Evolutionary conservation across 2,113 vertebrate genomes (phyloP), one percentile per base, ranked within the genome.

Genomic region (Clarias macrocephalus): DNA sequence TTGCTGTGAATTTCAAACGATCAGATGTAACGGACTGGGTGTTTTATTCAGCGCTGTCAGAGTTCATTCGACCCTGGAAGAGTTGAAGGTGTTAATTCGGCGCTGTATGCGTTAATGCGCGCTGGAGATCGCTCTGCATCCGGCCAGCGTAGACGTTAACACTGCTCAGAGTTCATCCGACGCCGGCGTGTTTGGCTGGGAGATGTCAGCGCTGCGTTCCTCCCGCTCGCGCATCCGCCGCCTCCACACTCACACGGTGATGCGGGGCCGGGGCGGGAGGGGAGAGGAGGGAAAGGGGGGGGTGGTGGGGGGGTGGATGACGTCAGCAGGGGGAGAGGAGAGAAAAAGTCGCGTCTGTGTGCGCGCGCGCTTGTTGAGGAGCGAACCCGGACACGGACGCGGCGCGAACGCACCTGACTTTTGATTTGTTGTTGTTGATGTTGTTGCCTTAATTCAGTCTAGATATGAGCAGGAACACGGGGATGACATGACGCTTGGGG

Each of bases 311-410:
- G 68, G 28, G 1, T 28, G 73, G 79, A 86, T 94, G 94, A 93
- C 91, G 91, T 91, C 91, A 93, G 73, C 66, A 82, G 88, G 85
- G 85, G 90, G 88, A 56, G 88, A 52, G 62, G 68, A 85, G 85
- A 76, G 62, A 73, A 54, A 75, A 75, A 80, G 68, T 83, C 85
- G 84, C 83, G 48, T 85, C 21, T 84, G 86, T 68, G 86, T 48
- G 75, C 83, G 76, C 65, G 75, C 83, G 76, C 86, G 48, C 80
- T 65, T 54, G 82, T 66, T 87, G 80, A 73, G 28, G 76, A 54
- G 79, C 19, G 56, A 80, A 66, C n/a, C 60, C 86, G 72, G 85
- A 72, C 33, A 52, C 72, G 10, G 87, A 75, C 77, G 70, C 66
- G 59, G 54, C 79, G 65, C 77, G 68, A 75, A 30, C 37, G 42